A percentile compares a stretch with the other conserved stretches of the same genome.
phyloP scores from a whole-genome alignment of 1,140 invertebrate species.

The Andricus grossulariae region DNA sequence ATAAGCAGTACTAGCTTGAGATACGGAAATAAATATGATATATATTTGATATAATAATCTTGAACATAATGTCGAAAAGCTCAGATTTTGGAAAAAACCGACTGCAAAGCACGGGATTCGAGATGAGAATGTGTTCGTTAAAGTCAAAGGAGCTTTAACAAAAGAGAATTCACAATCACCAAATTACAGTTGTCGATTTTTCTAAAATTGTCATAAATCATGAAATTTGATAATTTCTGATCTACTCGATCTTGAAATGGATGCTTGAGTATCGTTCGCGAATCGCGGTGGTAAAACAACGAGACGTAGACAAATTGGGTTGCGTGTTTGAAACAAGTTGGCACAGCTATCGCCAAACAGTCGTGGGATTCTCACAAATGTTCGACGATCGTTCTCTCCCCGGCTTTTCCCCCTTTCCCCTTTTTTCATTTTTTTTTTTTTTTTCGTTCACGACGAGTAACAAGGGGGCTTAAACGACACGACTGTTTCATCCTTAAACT shows the following conservation, averaged over 20 bases:
- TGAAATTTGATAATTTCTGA: constrained; percentile 32
- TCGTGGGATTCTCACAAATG: constrained; percentile 73
- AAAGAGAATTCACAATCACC: too few species aligned
- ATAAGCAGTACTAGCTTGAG: too few species aligned
- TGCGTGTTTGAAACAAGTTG: constrained; percentile 75
- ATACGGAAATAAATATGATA: too few species aligned
- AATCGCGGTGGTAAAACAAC: constrained; percentile 65
- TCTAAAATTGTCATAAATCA: constrained; percentile 26
- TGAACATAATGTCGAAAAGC: too few species aligned
- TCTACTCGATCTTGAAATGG: constrained; percentile 52
- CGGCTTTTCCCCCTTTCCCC: constrained; percentile 51
- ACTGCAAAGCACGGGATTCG: too few species aligned
- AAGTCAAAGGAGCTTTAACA: too few species aligned
- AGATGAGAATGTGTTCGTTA: too few species aligned
- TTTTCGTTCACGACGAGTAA: constrained; percentile 50
- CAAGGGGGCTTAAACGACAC: constrained; percentile 45
- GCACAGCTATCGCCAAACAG: constrained; percentile 76
- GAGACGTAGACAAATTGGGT: constrained; percentile 75
- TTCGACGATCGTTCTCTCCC: constrained; percentile 67
- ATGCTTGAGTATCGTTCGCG: constrained; percentile 22
- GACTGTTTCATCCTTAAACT: constrained; percentile 61
- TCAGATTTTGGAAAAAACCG: too few species aligned
- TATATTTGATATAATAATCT: too few species aligned
- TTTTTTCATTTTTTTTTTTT: constrained; percentile 52
- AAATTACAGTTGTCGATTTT: too few species aligned